phyloP scores from a whole-genome alignment of 2,888 invertebrate species.

The Platycheirus rosarum region DNA sequence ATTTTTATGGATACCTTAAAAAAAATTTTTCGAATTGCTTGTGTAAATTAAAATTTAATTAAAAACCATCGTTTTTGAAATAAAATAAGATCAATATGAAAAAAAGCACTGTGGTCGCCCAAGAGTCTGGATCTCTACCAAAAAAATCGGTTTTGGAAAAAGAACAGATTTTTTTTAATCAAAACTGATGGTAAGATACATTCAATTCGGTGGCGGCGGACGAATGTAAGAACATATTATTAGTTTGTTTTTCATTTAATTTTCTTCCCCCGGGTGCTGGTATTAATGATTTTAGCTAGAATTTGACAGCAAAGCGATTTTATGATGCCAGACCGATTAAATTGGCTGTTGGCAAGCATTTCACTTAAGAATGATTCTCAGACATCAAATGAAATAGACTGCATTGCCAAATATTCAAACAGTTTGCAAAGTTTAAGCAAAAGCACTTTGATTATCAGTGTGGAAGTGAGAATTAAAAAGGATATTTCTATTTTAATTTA shows the following conservation, averaged over 20 bases:
- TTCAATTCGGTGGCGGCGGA: neutral
- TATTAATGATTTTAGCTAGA: slow-evolving; percentile 17
- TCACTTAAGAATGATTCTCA: slow-evolving; percentile 1
- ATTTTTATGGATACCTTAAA: slow-evolving; percentile 26
- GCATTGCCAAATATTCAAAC: slow-evolving; percentile 15
- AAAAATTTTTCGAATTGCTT: slow-evolving; percentile 8
- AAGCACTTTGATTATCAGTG: too few species aligned
- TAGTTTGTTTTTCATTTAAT: neutral
- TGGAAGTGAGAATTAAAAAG: too few species aligned
- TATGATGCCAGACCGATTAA: slow-evolving; percentile 38
- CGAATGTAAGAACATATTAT: neutral
- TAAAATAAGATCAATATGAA: neutral
- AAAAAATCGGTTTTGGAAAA: slow-evolving; percentile 14
- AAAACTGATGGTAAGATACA: slow-evolving; percentile 1
- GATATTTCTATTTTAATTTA: too few species aligned
- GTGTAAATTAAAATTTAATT: slow-evolving; percentile 15
- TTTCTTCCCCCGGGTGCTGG: too few species aligned
- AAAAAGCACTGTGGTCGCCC: slow-evolving; percentile 30
- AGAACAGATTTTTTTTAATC: neutral
- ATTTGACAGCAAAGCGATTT: slow-evolving; percentile 39
- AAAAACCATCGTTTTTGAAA: slow-evolving; percentile 9
- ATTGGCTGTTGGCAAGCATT: slow-evolving; percentile 50
- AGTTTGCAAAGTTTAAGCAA: neutral
- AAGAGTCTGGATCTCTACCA: slow-evolving; percentile 50
- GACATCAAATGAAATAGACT: slow-evolving; percentile 21